These are phyloP conservation scores for Thalassaphorura encarpata DNA, from an alignment of 1,140 invertebrate species.

Conservation along the genomic window DNA sequence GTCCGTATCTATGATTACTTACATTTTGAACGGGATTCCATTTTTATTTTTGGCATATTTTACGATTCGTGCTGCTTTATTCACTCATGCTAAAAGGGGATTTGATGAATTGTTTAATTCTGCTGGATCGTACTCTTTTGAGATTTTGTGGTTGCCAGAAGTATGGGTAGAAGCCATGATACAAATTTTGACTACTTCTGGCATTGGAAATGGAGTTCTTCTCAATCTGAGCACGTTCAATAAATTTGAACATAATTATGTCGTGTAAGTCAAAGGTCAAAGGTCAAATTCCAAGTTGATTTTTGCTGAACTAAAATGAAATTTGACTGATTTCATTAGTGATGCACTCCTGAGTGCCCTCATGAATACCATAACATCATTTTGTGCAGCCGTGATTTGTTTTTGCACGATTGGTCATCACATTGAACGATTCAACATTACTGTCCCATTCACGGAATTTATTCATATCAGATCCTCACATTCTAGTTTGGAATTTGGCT, in stretches of 20 bases:
- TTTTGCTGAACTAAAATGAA: too few species aligned
- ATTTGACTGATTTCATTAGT: slow-evolving; percentile 3
- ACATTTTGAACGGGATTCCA: slow-evolving; percentile 13
- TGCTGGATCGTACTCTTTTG: not conserved
- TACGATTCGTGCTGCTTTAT: not conserved
- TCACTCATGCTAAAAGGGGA: not conserved
- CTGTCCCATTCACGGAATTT: slow-evolving; percentile 10
- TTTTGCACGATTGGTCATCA: slow-evolving; percentile 21
- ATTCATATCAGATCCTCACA: not conserved
- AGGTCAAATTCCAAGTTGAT: too few species aligned
- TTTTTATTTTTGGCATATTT: slow-evolving; percentile 11
- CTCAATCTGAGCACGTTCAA: slow-evolving; percentile 23
- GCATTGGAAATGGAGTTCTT: slow-evolving; percentile 24
- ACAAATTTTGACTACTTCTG: slow-evolving; percentile 17
- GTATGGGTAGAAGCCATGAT: slow-evolving; percentile 23
- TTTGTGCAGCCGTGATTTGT: slow-evolving; percentile 10
- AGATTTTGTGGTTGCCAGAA: not conserved
- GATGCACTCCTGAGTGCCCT: slow-evolving; percentile 5
- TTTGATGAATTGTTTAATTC: not conserved
- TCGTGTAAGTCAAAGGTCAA: slow-evolving; percentile 12
- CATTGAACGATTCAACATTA: not conserved
- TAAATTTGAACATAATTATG: slow-evolving; percentile 13
- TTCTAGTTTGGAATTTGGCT: slow-evolving; percentile 25
- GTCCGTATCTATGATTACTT: slow-evolving; percentile 11
- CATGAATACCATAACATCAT: slow-evolving; percentile 9